Base-by-base conservation (phyloP, 2,797 vertebrate genomes). In the Caiman crocodilus region DNA sequence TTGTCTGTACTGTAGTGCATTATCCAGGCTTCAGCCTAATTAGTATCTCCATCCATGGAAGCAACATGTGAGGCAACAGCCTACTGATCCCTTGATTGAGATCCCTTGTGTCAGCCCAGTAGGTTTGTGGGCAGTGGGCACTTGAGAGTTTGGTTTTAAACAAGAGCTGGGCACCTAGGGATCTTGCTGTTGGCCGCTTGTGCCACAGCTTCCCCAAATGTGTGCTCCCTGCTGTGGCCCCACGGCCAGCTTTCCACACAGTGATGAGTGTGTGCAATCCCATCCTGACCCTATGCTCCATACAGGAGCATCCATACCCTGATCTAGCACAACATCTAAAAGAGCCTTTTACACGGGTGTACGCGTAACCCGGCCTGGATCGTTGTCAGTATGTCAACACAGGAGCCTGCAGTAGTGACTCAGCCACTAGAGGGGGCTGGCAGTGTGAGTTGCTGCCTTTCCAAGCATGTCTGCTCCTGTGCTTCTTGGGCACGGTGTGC, bases 401-500 rank as follows among this genome's bases (percentile, higher is more conserved):
- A 26, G 14, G 35, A 15, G 14, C 5, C 35, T 26, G 69, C 21
- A 16, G 35, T 26, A 20, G 30, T 56, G 65, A 15, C 4, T 11
- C 16, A 3, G 9, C 4, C 61, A 16, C 0, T 0, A 4, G 1
- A 8, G 15, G 84, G 56, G n/a, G 1, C 0, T 25, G 23, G 6
- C 2, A 0, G 79, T 50, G 42, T 50, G 42, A 50, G 42, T 50
- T 50, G 42, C 8, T 23, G 25, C 21, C 4, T 25, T 42, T 71
- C 25, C 42, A 32, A 15, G 32, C 14, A 42, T 25, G 32, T 14
- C 67, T 71, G 16, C 25, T 56, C 61, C 57, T 8, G 5, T 4
- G 0, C 6, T 8, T 11, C 10, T 2, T 18, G 5, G 3, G 1
- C 35, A 8, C 82, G 1, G 0, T 14, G 0, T 75, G 42, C 50